Percentiles rank a stretch among this genome's conserved stretches.
phyloP scores from a whole-genome alignment of 2,797 vertebrate genomes.

The Pseudotriccus pelzelni region DNA sequence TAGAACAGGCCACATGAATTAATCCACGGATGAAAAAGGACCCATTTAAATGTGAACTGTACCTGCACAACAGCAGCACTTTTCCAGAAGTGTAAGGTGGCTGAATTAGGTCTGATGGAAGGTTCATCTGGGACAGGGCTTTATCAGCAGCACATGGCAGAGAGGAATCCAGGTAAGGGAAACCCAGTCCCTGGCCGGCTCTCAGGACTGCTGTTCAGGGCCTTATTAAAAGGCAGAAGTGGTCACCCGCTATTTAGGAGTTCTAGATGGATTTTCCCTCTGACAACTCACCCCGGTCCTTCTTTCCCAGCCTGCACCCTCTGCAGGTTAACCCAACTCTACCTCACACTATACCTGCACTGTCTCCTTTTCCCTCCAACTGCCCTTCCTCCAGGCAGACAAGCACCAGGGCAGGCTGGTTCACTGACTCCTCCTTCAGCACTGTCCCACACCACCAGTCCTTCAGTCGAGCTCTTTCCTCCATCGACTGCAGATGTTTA shows the following conservation, averaged over 20 bases:
- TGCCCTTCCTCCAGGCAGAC: not conserved
- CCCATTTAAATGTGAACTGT: not conserved
- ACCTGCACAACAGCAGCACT: not conserved
- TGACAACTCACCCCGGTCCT: not conserved
- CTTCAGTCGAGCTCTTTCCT: not conserved
- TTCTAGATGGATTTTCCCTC: not conserved
- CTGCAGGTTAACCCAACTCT: not conserved
- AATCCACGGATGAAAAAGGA: not conserved
- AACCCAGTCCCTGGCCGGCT: not conserved
- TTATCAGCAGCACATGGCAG: not conserved
- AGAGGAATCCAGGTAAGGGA: not conserved
- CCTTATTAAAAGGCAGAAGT: accelerated
- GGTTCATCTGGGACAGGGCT: not conserved
- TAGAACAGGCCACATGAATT: not conserved
- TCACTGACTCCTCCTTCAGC: not conserved
- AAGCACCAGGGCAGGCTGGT: not conserved
- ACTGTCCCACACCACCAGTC: not conserved
- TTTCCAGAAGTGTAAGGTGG: not conserved
- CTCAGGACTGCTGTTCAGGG: not conserved
- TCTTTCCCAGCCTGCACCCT: not conserved
- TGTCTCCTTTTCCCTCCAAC: not conserved
- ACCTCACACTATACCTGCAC: not conserved
- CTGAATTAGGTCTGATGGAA: not conserved
- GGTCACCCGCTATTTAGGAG: not conserved
- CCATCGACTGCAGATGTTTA: not conserved